These are phyloP conservation scores for Synergus laeviventris DNA, from an alignment of 2,888 invertebrate species.

Conservation along the genomic window DNA sequence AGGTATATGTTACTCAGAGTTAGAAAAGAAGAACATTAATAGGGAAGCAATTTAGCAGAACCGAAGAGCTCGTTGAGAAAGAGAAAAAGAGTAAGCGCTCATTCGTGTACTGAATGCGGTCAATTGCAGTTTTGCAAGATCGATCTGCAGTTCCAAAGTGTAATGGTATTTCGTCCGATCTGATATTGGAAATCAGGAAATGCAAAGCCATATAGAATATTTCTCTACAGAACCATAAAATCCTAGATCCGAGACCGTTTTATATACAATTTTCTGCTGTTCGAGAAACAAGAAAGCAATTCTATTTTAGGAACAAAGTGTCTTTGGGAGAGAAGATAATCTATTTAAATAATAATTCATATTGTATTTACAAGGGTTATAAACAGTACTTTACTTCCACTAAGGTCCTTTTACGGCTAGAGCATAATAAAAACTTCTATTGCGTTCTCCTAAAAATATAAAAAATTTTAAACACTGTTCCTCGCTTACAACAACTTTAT, in stretches of 20 bases:
- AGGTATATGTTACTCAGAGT: too few species aligned
- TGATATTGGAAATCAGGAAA: slow-evolving; percentile 24
- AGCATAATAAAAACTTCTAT: not conserved
- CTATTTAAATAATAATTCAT: not conserved
- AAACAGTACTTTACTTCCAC: too few species aligned
- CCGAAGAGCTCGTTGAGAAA: not conserved
- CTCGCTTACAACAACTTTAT: not conserved
- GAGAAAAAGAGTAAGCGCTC: not conserved
- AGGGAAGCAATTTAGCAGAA: not conserved
- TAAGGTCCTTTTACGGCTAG: not conserved
- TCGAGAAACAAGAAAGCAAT: not conserved
- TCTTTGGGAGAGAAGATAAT: not conserved
- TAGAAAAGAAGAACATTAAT: too few species aligned
- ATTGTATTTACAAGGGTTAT: too few species aligned
- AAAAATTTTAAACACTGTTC: not conserved
- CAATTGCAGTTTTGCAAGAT: slow-evolving; percentile 29
- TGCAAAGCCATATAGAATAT: not conserved
- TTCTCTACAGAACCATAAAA: not conserved
- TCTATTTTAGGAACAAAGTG: not conserved
- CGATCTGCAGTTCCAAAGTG: slow-evolving; percentile 16
- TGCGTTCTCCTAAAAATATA: not conserved
- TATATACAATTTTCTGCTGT: not conserved
- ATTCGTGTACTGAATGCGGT: slow-evolving; percentile 13
- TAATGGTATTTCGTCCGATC: not conserved
- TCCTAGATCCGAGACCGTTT: not conserved